A percentile compares a stretch with the other conserved stretches of the same genome.
phyloP scores from a whole-genome alignment of 2,888 invertebrate species.

The Caradrina kadenii region DNA sequence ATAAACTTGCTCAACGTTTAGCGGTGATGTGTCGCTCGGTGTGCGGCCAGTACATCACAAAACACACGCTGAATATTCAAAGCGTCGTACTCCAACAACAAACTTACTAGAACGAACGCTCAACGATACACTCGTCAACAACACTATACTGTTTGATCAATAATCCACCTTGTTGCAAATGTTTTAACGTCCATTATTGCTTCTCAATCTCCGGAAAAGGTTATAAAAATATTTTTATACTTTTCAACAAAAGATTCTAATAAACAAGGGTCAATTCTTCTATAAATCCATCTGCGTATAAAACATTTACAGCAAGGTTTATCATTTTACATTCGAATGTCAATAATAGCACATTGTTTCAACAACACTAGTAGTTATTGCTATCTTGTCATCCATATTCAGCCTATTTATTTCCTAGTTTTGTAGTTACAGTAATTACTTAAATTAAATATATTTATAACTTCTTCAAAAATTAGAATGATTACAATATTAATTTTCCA shows the following conservation, averaged over 20 bases:
- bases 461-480: slow-evolving; percentile 60
- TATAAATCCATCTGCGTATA: background rate
- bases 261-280: background rate
- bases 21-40: slow-evolving; percentile 37
- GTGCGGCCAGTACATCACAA: slow-evolving; percentile 45
- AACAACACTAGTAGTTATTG: slow-evolving; percentile 43
- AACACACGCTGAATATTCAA: slow-evolving; percentile 61
- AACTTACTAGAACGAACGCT: slow-evolving; percentile 65
- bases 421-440: slow-evolving; percentile 54
- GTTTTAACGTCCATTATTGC: slow-evolving; percentile 21
- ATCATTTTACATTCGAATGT: slow-evolving; percentile 30
- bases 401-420: slow-evolving; percentile 53
- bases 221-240: slow-evolving; percentile 38
- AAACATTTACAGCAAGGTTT: slow-evolving; percentile 51
- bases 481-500: slow-evolving; percentile 51
- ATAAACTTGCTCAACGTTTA: background rate
- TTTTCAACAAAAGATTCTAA: background rate
- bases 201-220: background rate
- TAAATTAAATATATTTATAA: slow-evolving; percentile 59
- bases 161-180: slow-evolving; percentile 53
- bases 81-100: slow-evolving; percentile 66
- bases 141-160: slow-evolving; percentile 59
- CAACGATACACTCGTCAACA: slow-evolving; percentile 64
- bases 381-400: slow-evolving; percentile 53
- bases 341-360: slow-evolving; percentile 49